A percentile compares a stretch with the other conserved stretches of the same genome.
These are phyloP conservation scores for Caenorhabditis zanzibari DNA, from an alignment of 2,888 invertebrate genomes.

Conservation along the genomic window DNA sequence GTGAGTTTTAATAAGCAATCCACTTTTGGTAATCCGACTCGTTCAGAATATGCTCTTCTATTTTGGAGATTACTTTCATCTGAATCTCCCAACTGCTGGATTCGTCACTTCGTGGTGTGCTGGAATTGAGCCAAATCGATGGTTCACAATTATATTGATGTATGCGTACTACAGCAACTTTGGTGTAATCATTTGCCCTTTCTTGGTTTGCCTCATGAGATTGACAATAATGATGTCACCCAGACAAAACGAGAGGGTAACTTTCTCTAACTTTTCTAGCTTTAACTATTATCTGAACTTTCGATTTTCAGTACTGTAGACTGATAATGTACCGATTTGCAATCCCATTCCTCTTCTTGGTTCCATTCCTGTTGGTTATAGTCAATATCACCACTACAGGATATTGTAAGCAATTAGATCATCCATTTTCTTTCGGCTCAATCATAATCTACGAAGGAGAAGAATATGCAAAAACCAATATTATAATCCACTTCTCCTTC, in stretches of 20 bases:
- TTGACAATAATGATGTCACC: slow-evolving; percentile 55
- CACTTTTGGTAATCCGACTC: not conserved
- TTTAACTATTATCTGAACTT: not conserved
- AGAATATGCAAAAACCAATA: slow-evolving; percentile 5
- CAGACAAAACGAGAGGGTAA: slow-evolving; percentile 51
- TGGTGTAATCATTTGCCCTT: slow-evolving; percentile 52
- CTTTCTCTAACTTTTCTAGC: not conserved
- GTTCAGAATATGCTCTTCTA: slow-evolving; percentile 58
- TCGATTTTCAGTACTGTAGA: slow-evolving; percentile 42
- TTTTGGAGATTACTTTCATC: slow-evolving; percentile 58
- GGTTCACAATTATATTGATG: slow-evolving; percentile 20
- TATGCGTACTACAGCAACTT: slow-evolving; percentile 47
- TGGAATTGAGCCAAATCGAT: slow-evolving; percentile 20
- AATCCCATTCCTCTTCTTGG: slow-evolving; percentile 49
- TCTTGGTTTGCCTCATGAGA: slow-evolving; percentile 50
- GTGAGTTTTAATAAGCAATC: slow-evolving; percentile 23
- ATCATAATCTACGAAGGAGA: slow-evolving; percentile 41
- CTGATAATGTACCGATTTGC: slow-evolving; percentile 38
- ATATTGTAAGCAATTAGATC: slow-evolving; percentile 50
- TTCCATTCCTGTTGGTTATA: slow-evolving; percentile 33
- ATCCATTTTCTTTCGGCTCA: slow-evolving; percentile 53
- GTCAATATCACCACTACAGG: slow-evolving; percentile 23
- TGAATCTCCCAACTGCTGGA: slow-evolving; percentile 56
- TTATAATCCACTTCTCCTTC: slow-evolving; percentile 25
- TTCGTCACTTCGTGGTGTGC: slow-evolving; percentile 55